Base-by-base conservation (phyloP, 2,113 vertebrate genomes). In the Lepus americanus region DNA sequence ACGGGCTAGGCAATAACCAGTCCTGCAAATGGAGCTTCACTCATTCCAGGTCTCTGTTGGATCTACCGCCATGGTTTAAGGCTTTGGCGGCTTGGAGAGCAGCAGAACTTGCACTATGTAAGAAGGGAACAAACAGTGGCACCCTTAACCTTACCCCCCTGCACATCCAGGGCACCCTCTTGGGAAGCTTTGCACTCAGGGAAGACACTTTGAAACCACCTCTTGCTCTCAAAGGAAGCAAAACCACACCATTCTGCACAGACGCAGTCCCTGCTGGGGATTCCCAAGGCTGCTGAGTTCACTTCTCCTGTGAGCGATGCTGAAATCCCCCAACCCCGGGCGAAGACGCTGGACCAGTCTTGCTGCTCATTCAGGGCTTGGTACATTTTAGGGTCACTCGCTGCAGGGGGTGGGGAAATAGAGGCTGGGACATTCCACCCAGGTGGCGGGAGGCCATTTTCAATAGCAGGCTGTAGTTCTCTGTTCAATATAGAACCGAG, bases 391-490 rank as follows among this genome's bases (percentile, higher is more conserved):
- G 64, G 61, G 59, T n/a, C 90, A 49, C 55, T 76, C 22, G 6
- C 55, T 49, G 5, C n/a, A 44, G 22, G 66, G 39, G 39, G 39
- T 6, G 44, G 44, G 49, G 36, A 90, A 72, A 51, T 20, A n/a
- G 77, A 93, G 61, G 67, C 33, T 23, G 6, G 25, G 13, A 22
- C 83, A 33, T 53, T 49, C 20, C 0, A 6, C 86, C 79, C 76
- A 13, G 82, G 39, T 16, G 77, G 39, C 1, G 49, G 84, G 84
- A 96, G 87, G 94, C 63, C 93, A 85, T 93, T 91, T 92, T 77
- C 87, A 70, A 69, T 19, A 9, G 53, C 63, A 70, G 49, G 7
- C 69, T 0, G 0, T 31, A 77, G 64, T 61, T 53, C 5, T 2
- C 1, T 0, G 78, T 2, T 85, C 67, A 22, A 3, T 79, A 69